phyloP scores from a whole-genome alignment of 2,113 vertebrate species.

The Perca fluviatilis region DNA sequence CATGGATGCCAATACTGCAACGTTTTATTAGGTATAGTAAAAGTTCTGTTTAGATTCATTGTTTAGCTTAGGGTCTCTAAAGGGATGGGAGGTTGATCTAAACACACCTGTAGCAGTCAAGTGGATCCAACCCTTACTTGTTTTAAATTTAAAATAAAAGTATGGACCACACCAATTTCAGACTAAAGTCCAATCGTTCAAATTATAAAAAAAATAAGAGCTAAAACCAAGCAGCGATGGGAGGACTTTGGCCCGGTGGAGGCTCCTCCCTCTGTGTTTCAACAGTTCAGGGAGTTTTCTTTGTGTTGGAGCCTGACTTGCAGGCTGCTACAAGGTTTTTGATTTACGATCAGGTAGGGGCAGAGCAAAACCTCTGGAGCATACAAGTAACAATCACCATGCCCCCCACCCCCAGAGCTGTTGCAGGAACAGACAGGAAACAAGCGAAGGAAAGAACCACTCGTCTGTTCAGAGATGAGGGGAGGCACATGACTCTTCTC shows the following conservation, averaged over 20 bases:
- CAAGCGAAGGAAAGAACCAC: slow-evolving; percentile 12
- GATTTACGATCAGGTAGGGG: slow-evolving; percentile 16
- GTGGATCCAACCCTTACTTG: not conserved
- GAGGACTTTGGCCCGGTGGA: slow-evolving; percentile 55
- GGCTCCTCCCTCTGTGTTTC: slow-evolving; percentile 61
- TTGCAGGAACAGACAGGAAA: slow-evolving; percentile 28
- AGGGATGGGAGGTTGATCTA: not conserved
- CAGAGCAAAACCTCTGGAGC: slow-evolving; percentile 3
- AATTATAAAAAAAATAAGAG: not conserved
- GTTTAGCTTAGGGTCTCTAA: no score
- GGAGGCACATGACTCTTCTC: slow-evolving; percentile 19
- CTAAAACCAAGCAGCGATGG: slow-evolving; percentile 20
- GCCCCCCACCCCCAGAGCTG: not conserved
- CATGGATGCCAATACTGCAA: not conserved
- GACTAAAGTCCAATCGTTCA: not conserved
- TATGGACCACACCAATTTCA: not conserved
- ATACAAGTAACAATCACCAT: not conserved
- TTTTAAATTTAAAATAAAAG: not conserved
- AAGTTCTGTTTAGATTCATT: not conserved
- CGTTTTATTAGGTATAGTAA: not conserved
- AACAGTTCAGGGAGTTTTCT: slow-evolving; percentile 21
- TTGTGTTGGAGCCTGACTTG: slow-evolving; percentile 27
- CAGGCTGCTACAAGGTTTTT: slow-evolving; percentile 15
- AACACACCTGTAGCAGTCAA: not conserved
- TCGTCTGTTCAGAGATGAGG: slow-evolving; percentile 19